Percentiles rank a stretch among this genome's conserved stretches.
phyloP scores from a whole-genome alignment of 2,113 vertebrate species.

The Tupaia tana region DNA sequence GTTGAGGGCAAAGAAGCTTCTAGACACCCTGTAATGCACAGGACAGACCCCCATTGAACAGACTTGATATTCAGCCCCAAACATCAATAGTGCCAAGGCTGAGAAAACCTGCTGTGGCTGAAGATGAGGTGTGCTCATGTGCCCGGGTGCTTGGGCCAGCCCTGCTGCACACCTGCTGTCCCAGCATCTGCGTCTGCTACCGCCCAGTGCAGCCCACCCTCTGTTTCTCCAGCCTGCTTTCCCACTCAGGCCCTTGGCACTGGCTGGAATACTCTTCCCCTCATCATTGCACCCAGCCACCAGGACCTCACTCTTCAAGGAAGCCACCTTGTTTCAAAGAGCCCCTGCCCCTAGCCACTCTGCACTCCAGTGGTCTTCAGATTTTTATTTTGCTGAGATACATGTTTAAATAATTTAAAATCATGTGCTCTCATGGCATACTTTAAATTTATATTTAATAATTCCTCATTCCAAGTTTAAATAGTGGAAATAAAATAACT shows the following conservation, averaged over 20 bases:
- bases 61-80: neutral
- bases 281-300: neutral
- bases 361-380: no score
- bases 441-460: neutral
- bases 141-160: neutral
- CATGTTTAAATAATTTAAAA: neutral
- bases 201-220: no score
- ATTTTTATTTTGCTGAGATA: neutral
- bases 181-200: neutral
- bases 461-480: neutral
- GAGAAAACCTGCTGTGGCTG: neutral
- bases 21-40: neutral
- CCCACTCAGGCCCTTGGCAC: neutral
- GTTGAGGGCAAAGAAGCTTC: neutral
- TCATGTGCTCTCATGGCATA: neutral
- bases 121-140: neutral
- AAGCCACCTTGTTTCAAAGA: neutral
- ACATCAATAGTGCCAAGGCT: neutral
- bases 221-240: neutral
- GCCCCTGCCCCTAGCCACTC: neutral
- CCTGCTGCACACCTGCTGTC: neutral
- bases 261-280: neutral
- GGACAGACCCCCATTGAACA: neutral
- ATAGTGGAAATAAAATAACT: neutral
- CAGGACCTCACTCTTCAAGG: neutral